Evolutionary conservation across 2,797 vertebrate genomes (phyloP), one percentile per base, ranked within the genome.

Genomic region (Steatocranus sp.): DNA sequence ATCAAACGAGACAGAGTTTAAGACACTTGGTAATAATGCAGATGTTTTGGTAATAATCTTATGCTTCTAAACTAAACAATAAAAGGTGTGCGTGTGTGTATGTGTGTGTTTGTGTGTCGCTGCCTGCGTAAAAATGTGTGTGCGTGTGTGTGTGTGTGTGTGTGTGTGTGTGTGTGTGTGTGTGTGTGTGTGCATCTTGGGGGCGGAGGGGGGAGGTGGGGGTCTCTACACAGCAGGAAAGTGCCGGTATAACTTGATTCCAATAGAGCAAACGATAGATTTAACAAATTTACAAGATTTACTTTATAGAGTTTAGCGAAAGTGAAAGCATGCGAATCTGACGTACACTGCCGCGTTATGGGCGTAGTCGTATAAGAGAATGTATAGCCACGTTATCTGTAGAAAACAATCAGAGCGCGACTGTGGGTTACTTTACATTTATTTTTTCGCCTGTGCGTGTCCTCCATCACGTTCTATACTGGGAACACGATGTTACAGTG

Each of bases 401-500:
- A 70, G n/a, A 17, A 76, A 85, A 80, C 51, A 23, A 79, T 63
- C 6, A 56, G 36, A 49, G 23, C 75, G 8, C 17, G 20, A 8
- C 79, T 12, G 32, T 10, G 9, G 8, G 56, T n/a, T 76, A 11
- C 82, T 84, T 66, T 23, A 25, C 14, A 23, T 75, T 81, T n/a
- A 25, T 73, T 76, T 84, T 17, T 32, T 20, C 56, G 58, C 53
- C 11, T 34, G 36, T 58, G 36, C 27, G 30, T 63, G 49, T 82
- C 76, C 58, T 68, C 41, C 76, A 75, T 74, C 46, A 54, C 86
- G 82, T 63, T 49, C 70, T 66, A 63, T 54, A 81, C 66, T 78
- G 74, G 87, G 83, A 86, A 93, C 90, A 90, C 80, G 38, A 89
- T 93, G 93, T 93, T 91, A 93, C 80, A 7, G 82, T 88, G 80